phyloP scores from a whole-genome alignment of 1,140 invertebrate genomes.

The Drosophila parvula region DNA sequence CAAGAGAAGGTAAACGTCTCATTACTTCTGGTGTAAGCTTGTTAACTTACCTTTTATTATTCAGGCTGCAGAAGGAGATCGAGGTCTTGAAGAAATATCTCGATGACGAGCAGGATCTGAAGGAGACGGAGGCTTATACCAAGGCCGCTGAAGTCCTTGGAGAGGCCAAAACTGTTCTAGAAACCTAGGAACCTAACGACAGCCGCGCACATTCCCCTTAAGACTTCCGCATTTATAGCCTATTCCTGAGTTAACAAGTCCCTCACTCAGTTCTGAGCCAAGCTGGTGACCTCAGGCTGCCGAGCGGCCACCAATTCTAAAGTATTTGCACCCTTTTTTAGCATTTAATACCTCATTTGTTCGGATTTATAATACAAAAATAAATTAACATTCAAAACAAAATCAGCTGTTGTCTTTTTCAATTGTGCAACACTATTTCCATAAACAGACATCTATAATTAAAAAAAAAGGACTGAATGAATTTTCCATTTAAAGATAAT shows the following conservation, averaged over 20 bases:
- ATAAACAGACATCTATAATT: background rate
- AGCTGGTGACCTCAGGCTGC: conserved; percentile 4
- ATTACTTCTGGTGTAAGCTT: background rate
- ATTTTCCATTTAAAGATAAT: background rate
- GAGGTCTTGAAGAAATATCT: conserved; percentile 90
- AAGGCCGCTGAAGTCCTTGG: conserved; percentile 88
- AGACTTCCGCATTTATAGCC: conserved; percentile 8
- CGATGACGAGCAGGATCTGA: conserved; percentile 90
- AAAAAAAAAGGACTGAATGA: background rate
- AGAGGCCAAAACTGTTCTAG: conserved; percentile 88
- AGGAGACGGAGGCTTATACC: conserved; percentile 89
- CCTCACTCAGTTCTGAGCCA: background rate
- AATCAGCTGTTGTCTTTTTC: background rate
- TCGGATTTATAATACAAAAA: conserved; percentile 11
- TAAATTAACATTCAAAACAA: conserved; percentile 7
- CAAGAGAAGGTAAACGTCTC: conserved; percentile 86
- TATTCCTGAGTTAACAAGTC: background rate
- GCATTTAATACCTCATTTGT: conserved; percentile 14
- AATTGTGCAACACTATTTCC: background rate
- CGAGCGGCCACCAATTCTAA: conserved; percentile 1
- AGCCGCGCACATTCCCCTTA: conserved; percentile 9
- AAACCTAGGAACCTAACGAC: conserved; percentile 6
- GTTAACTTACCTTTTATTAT: conserved; percentile 9
- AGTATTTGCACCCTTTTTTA: background rate
- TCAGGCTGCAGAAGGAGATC: conserved; percentile 90